phyloP scores from a whole-genome alignment of 2,888 invertebrate genomes.

The Andrena hattorfiana region DNA sequence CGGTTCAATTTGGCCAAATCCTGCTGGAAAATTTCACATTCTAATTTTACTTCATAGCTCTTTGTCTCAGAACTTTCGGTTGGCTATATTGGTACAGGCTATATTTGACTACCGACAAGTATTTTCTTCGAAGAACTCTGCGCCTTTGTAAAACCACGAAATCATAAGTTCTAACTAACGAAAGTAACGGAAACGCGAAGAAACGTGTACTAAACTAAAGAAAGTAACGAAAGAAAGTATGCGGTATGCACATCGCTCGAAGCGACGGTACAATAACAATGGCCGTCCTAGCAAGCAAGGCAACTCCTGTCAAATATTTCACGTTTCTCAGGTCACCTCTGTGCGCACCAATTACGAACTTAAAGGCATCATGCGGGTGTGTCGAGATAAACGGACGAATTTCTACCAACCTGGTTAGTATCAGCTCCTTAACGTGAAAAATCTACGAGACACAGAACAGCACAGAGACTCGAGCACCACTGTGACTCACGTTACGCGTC shows the following conservation, averaged over 20 bases:
- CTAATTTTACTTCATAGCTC: constrained; percentile 25
- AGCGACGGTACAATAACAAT: constrained; percentile 62
- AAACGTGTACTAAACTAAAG: neutral
- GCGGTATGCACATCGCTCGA: constrained; percentile 1
- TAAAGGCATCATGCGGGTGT: neutral
- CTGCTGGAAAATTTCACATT: constrained; percentile 10
- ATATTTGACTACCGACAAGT: constrained; percentile 42
- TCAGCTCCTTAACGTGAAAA: constrained; percentile 6
- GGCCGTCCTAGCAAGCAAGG: constrained; percentile 48
- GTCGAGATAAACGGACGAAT: neutral
- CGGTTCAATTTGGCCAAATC: neutral
- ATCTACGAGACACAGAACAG: constrained; percentile 24
- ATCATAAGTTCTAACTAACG: neutral
- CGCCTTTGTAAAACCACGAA: neutral
- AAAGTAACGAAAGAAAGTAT: constrained; percentile 15
- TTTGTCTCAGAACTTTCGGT: constrained; percentile 32
- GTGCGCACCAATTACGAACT: neutral
- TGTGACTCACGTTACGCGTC: constrained; percentile 75
- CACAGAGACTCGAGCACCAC: constrained; percentile 49
- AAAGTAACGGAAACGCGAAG: neutral
- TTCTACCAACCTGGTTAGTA: constrained; percentile 57
- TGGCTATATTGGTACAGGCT: constrained; percentile 35
- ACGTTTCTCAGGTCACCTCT: neutral
- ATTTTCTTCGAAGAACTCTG: neutral
- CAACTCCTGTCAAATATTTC: constrained; percentile 58